Base-by-base conservation (phyloP, 1,140 invertebrate species). In the Tetramorium alpestre region DNA sequence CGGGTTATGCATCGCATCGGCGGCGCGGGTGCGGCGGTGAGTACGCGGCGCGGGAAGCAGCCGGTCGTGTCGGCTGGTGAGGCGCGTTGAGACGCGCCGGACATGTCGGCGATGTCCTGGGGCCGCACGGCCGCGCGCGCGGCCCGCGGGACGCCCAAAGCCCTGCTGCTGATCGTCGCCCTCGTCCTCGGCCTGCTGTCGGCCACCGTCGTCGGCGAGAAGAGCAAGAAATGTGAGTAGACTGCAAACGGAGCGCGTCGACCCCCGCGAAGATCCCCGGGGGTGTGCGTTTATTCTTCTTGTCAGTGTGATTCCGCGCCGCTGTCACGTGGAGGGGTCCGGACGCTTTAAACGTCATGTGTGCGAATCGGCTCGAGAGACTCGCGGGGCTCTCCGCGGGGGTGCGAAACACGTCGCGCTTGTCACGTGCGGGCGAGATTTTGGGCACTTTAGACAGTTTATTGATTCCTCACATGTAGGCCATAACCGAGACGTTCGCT, bases 151-250 rank as follows among this genome's bases (percentile, higher is more conserved):
- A 90, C 16, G 51, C 60, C 22, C 65, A 38, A 38, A 18, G 18
- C 77, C 49, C 62, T 89, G 38, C 67, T 86, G n/a, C 67, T 86
- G n/a, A 54, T 76, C 76, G 18, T 82, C 54, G 78, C 16, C 72
- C 3, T 88, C 44, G 70, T 91, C 47, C 47, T 91, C 47, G 88
- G 75, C 13, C 62, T 91, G 70, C 80, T 92, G 72, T 89, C 93
- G 47, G 86, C 85, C 84, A 77, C 64, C 77, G 91, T 90, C 86
- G 67, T 72, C 76, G 92, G 86, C 11, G 94, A 95, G 82, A 93
- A 92, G 88, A 94, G 88, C 89, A 93, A 93, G 78, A 88, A 94
- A 76, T 94, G 94, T 95, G 73, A 94, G 94, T 94, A 81, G 64
- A 62, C 1, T 18, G 16, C 60, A 8, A 10, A 49, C 10, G 49